Conservation (phyloP, 2,797 vertebrate genomes). For the Rhodeus uyekii region DNA sequence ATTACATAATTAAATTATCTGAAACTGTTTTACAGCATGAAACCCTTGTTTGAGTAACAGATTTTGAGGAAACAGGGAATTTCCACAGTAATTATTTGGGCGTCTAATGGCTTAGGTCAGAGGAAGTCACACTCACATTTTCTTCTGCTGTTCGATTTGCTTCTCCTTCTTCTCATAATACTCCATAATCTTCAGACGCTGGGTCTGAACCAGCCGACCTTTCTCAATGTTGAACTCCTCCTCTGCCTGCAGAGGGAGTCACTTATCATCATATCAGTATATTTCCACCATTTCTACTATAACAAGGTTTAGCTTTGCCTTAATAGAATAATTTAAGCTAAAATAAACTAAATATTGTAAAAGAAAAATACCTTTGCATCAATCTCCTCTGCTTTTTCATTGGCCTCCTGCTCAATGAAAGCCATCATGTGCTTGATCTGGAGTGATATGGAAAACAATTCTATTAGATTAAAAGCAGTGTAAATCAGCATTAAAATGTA, state of each 20-base stretch:
- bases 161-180: constrained; percentile 99
- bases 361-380: constrained; percentile 89
- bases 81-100: background rate
- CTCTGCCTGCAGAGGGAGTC: constrained; percentile 85
- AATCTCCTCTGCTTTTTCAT: constrained; percentile 98
- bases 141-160: constrained; percentile 99
- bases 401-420: constrained; percentile 99
- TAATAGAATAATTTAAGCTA: background rate
- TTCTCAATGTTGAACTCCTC: constrained; percentile 99
- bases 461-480: background rate
- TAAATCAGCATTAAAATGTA: background rate
- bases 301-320: too few species aligned
- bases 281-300: background rate
- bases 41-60: background rate
- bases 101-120: background rate
- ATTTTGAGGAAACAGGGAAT: constrained; percentile 11
- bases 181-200: constrained; percentile 99
- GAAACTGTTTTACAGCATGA: background rate
- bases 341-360: background rate
- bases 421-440: constrained; percentile 99
- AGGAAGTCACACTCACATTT: constrained; percentile 86
- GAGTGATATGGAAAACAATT: constrained; percentile 19
- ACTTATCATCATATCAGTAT: constrained; percentile 21
- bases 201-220: constrained; percentile 96
- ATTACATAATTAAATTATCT: constrained; percentile 1